Percentiles rank a stretch among this genome's conserved stretches.
phyloP scores from a whole-genome alignment of 2,888 invertebrate genomes.

The Pogonocherus hispidulus region DNA sequence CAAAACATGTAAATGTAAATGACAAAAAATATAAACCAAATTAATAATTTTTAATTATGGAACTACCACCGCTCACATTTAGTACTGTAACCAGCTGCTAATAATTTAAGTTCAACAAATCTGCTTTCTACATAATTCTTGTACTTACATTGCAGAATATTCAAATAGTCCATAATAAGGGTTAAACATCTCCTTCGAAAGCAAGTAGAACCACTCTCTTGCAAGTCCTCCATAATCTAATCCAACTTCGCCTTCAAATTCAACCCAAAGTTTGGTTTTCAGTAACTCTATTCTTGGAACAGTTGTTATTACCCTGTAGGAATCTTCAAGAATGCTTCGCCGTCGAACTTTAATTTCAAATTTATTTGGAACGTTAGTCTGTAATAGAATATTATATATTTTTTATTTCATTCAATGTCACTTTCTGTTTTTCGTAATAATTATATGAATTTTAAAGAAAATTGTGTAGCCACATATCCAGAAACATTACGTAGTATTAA shows the following conservation, averaged over 20 bases:
- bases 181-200: slow-evolving; percentile 99
- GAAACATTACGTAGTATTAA: no score
- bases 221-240: slow-evolving; percentile 97
- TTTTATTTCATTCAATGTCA: no score
- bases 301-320: slow-evolving; percentile 93
- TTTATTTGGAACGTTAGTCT: slow-evolving; percentile 97
- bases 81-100: no score
- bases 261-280: slow-evolving; percentile 98
- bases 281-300: slow-evolving; percentile 92
- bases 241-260: slow-evolving; percentile 98
- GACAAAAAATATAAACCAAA: no score
- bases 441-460: no score
- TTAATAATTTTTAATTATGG: no score
- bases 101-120: no score
- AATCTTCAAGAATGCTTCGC: slow-evolving; percentile 95
- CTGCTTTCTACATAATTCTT: neutral
- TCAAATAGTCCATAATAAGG: slow-evolving; percentile 99
- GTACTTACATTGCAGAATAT: slow-evolving; percentile 95
- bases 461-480: no score
- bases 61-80: no score
- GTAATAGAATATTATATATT: slow-evolving; percentile 51
- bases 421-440: no score
- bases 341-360: slow-evolving; percentile 96
- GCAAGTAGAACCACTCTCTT: slow-evolving; percentile 98
- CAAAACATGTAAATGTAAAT: no score